Evolutionary conservation across 2,797 vertebrate genomes (phyloP), one percentile per base, ranked within the genome.

Genomic region (Anguilla megastoma): DNA sequence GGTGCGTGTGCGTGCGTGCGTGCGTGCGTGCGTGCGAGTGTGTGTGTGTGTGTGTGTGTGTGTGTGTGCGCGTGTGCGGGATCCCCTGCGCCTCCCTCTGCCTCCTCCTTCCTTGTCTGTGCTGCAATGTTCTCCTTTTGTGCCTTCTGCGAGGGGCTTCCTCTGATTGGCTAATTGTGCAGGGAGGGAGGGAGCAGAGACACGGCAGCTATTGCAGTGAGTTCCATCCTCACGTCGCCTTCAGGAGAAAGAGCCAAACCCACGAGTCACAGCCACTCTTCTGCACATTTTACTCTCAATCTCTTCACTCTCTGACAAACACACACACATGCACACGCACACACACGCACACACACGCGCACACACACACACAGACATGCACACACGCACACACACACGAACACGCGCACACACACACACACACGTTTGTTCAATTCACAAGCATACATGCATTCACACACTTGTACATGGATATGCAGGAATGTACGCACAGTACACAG

Each of bases 101-200:
- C 94, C 96, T 96, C 95, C 96, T 96, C 95, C 96, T 96, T 97
- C 95, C 96, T 95, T 96, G 95, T 95, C 95, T 96, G 95, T 96
- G 95, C 96, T 97, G 96, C 96, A 97, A 97, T 96, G 95, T 96
- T 96, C 96, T 96, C 96, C 96, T 96, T 96, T 97, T 96, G 96
- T 96, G 95, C 95, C 96, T 95, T 93, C 95, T 95, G 95, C 92
- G 94, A 94, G 93, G 94, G 95, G 93, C 89, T 89, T 93, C 92
- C 91, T 93, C 96, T 96, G 95, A 97, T 97, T 97, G 96, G 96
- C 95, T 96, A 96, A 96, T 96, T 96, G 96, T 94, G 94, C 95
- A 95, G 96, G 96, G 96, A 96, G 96, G 96, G 96, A 52, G 54
- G 10, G 95, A 94, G 94, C 96, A 95, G 86, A 74, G 54, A 84